phyloP scores from a whole-genome alignment of 2,113 vertebrate genomes.

The Syrrhaptes paradoxus region DNA sequence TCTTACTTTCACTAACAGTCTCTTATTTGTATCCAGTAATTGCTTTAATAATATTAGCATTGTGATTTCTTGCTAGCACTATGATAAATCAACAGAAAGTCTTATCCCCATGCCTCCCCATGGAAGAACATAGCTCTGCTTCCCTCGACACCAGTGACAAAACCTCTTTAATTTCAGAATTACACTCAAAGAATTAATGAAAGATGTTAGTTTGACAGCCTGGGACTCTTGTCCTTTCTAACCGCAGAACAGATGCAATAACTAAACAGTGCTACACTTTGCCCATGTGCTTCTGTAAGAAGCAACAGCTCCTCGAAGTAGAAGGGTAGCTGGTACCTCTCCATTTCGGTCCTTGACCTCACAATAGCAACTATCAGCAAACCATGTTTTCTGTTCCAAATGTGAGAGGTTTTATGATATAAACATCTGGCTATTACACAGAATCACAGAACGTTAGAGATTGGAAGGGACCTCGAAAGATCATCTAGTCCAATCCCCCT shows the following conservation, averaged over 20 bases:
- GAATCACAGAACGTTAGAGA: too few species aligned
- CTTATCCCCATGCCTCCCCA: neutral
- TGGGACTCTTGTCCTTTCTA: neutral
- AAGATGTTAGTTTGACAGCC: neutral
- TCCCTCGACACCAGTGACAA: neutral
- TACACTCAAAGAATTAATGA: neutral
- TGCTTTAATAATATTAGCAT: constrained; percentile 61
- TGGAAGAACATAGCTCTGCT: neutral
- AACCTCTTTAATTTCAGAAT: constrained; percentile 18
- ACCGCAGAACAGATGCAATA: neutral
- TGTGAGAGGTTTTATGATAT: neutral
- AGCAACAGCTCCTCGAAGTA: neutral
- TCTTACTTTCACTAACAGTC: constrained; percentile 63
- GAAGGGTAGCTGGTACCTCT: neutral
- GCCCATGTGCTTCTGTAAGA: neutral
- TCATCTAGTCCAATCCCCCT: too few species aligned
- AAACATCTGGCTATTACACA: neutral
- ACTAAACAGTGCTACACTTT: neutral
- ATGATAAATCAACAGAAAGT: constrained; percentile 19
- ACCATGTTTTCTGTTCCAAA: neutral
- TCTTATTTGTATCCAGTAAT: constrained; percentile 59
- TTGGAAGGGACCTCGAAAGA: too few species aligned
- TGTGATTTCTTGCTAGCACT: constrained; percentile 13
- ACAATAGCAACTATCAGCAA: constrained; percentile 8
- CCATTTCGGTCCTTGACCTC: neutral